These are phyloP conservation scores for Tauraco hartlaubi DNA, from an alignment of 2,797 vertebrate genomes.

Conservation along the genomic window DNA sequence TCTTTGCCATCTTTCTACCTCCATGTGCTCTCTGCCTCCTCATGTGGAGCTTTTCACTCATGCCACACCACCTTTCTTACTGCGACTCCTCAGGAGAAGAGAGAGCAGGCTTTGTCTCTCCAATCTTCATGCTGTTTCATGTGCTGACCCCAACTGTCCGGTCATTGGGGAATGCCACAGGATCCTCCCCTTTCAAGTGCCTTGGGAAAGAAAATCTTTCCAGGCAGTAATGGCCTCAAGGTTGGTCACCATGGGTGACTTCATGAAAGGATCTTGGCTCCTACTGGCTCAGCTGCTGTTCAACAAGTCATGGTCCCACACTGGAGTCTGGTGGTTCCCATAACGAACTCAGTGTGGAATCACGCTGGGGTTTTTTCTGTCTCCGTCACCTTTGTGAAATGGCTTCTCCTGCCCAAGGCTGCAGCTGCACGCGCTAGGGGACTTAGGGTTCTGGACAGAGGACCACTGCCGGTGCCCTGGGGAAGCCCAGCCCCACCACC, in stretches of 20 bases:
- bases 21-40: neutral
- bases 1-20: neutral
- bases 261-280: neutral
- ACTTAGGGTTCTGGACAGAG: neutral
- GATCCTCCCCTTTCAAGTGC: neutral
- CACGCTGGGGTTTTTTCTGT: neutral
- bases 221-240: neutral
- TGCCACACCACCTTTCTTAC: neutral
- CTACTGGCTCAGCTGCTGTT: neutral
- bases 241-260: neutral
- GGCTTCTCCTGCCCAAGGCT: neutral
- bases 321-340: neutral
- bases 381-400: neutral
- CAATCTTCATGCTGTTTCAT: fast-evolving
- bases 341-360: neutral
- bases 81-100: neutral
- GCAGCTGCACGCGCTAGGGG: neutral
- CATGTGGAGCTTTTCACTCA: neutral
- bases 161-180: neutral
- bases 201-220: neutral
- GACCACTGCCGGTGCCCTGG: fast-evolving
- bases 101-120: neutral
- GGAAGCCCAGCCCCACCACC: neutral
- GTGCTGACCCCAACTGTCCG: neutral
- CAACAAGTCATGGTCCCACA: neutral